phyloP scores from a whole-genome alignment of 2,888 invertebrate genomes.

The Leptopilina myrica region DNA sequence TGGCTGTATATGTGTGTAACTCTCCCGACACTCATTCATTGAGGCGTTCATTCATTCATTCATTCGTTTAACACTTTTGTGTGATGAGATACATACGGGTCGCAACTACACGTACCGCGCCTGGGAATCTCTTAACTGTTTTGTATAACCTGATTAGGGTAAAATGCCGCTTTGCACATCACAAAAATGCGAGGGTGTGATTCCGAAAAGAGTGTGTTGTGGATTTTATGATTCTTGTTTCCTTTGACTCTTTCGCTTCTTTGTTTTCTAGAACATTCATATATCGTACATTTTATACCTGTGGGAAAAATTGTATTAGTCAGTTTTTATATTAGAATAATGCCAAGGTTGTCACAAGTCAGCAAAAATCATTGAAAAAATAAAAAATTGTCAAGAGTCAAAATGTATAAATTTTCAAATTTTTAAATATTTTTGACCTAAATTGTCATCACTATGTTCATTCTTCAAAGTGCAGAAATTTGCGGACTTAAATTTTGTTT shows the following conservation, averaged over 20 bases:
- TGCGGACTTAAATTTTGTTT: too few relatives aligned
- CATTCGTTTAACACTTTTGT: slow-evolving; percentile 75
- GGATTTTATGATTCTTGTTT: neutral
- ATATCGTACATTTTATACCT: too few relatives aligned
- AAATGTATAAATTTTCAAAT: neutral
- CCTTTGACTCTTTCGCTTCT: slow-evolving; percentile 10
- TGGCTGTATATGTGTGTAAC: slow-evolving; percentile 7
- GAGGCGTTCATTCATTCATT: slow-evolving; percentile 70
- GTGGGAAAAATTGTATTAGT: too few relatives aligned
- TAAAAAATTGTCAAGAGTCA: too few relatives aligned
- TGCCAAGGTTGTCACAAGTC: too few relatives aligned
- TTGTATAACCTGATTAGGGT: slow-evolving; percentile 72
- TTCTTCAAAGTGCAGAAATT: too few relatives aligned
- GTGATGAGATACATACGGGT: slow-evolving; percentile 71
- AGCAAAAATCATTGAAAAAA: too few relatives aligned
- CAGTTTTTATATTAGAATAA: too few relatives aligned
- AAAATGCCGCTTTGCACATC: slow-evolving; percentile 46
- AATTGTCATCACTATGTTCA: too few relatives aligned
- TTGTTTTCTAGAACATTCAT: neutral
- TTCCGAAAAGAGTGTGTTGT: slow-evolving; percentile 18
- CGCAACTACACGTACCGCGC: slow-evolving; percentile 55
- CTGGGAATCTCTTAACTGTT: slow-evolving; percentile 73
- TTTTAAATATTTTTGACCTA: too few relatives aligned
- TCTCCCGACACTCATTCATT: slow-evolving; percentile 61
- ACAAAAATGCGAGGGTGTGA: slow-evolving; percentile 34